Percentiles rank a stretch among this genome's conserved stretches.
phyloP scores from a whole-genome alignment of 2,113 vertebrate genomes.

The Sminthopsis crassicaudata region DNA sequence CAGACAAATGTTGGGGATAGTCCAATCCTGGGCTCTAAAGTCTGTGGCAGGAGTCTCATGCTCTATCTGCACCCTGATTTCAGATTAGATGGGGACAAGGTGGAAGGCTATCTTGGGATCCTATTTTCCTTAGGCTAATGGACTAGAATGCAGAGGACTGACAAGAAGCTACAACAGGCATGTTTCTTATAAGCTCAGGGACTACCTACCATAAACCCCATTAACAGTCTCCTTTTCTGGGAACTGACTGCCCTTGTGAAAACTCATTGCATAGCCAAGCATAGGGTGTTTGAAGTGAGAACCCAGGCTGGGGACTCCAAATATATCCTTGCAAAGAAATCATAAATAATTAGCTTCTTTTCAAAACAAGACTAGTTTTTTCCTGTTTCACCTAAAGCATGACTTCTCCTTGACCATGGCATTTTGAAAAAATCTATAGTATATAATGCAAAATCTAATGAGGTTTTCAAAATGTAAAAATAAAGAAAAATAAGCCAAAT shows the following conservation, averaged over 20 bases:
- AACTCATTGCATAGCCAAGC: slow-evolving; percentile 6
- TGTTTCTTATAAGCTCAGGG: too few relatives aligned
- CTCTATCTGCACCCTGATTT: neutral
- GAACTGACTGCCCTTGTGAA: slow-evolving; percentile 2
- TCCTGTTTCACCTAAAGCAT: neutral
- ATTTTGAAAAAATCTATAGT: neutral
- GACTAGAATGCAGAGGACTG: neutral
- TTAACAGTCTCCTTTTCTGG: neutral
- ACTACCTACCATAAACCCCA: neutral
- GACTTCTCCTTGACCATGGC: neutral
- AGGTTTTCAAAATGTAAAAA: slow-evolving; percentile 6
- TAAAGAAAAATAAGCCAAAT: slow-evolving; percentile 3
- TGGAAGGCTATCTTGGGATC: neutral
- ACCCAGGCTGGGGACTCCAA: neutral
- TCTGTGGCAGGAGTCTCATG: neutral
- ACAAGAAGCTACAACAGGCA: neutral
- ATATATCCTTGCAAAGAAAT: neutral
- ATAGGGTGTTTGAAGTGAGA: neutral
- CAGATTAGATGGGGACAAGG: neutral
- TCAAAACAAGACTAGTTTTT: neutral
- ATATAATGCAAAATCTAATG: neutral
- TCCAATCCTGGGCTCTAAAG: neutral
- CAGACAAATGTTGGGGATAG: neutral
- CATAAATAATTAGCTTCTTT: neutral
- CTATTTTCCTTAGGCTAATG: neutral